Conservation (phyloP, 2,797 vertebrate genomes). For the Phyllotis vaccarum region DNA sequence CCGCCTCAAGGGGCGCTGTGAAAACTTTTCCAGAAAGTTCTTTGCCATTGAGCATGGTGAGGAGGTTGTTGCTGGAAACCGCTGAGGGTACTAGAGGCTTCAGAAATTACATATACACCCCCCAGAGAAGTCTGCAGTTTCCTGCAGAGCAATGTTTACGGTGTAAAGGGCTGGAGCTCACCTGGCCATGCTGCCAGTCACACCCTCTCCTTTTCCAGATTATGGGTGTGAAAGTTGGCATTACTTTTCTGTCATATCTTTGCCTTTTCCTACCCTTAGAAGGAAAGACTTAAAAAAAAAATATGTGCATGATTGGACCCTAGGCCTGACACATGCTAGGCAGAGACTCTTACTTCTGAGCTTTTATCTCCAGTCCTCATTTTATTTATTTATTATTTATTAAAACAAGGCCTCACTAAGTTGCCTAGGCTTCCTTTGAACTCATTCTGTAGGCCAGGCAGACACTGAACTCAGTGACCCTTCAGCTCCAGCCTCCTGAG, state of each 20-base stretch:
- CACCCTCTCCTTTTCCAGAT: fast-evolving
- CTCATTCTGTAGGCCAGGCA: neutral
- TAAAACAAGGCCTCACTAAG: neutral
- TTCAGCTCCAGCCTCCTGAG: neutral
- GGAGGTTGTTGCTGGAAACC: neutral
- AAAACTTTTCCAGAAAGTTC: slow-evolving; percentile 31
- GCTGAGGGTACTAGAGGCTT: neutral
- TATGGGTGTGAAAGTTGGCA: neutral
- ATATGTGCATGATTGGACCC: neutral
- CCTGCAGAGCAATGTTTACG: neutral
- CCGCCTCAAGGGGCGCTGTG: neutral
- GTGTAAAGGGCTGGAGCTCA: neutral
- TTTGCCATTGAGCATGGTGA: neutral
- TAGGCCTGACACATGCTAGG: neutral
- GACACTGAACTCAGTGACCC: neutral
- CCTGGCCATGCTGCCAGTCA: neutral
- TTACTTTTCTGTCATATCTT: neutral
- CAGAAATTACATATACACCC: neutral
- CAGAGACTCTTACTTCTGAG: neutral
- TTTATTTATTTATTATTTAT: neutral
- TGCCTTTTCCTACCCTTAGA: neutral
- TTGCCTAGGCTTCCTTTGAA: neutral
- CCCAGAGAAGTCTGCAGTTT: neutral
- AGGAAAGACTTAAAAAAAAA: neutral
- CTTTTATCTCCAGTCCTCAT: neutral